Percentiles rank a stretch among this genome's conserved stretches.
Evolutionary conservation across 2,888 invertebrate species (phyloP).

Genomic region (Rapana venosa): DNA sequence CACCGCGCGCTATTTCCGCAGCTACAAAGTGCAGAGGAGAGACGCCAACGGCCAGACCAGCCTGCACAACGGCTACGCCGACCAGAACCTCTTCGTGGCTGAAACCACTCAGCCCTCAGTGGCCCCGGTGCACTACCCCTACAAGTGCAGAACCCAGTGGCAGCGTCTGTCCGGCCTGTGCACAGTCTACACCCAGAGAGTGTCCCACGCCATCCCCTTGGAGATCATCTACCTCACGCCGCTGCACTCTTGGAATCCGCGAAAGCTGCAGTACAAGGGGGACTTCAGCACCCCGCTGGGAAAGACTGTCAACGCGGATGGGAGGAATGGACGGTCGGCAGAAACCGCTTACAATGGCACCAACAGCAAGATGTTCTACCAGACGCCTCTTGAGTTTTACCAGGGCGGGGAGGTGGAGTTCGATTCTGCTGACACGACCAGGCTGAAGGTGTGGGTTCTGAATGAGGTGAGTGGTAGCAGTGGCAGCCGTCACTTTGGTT

Average conservation of each 20-base stretch:
- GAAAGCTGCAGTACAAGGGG: constrained; percentile 51
- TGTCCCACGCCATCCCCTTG: constrained; percentile 69
- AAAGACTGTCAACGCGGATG: constrained; percentile 26
- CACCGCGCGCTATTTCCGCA: constrained; percentile 60
- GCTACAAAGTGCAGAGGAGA: constrained; percentile 51
- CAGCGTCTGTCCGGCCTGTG: constrained; percentile 46
- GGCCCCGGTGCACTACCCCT: constrained; percentile 51
- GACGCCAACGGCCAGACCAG: constrained; percentile 51
- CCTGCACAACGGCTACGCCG: constrained; percentile 54
- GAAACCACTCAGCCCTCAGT: constrained; percentile 62
- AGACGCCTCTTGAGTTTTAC: constrained; percentile 60
- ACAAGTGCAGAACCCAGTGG: background rate
- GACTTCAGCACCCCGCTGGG: background rate
- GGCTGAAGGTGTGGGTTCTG: constrained; percentile 52
- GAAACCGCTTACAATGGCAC: constrained; percentile 61
- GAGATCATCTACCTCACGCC: constrained; percentile 71
- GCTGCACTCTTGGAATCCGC: constrained; percentile 70
- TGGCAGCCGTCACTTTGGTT: too few relatives aligned
- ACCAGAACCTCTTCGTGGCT: constrained; percentile 59
- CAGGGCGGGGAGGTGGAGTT: constrained; percentile 52
- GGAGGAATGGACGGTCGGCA: constrained; percentile 45
- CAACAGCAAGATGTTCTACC: constrained; percentile 52
- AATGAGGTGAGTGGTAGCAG: background rate
- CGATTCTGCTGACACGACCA: constrained; percentile 59
- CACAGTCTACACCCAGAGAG: constrained; percentile 48